phyloP scores from a whole-genome alignment of 2,797 vertebrate genomes.

The Meda fulgida region DNA sequence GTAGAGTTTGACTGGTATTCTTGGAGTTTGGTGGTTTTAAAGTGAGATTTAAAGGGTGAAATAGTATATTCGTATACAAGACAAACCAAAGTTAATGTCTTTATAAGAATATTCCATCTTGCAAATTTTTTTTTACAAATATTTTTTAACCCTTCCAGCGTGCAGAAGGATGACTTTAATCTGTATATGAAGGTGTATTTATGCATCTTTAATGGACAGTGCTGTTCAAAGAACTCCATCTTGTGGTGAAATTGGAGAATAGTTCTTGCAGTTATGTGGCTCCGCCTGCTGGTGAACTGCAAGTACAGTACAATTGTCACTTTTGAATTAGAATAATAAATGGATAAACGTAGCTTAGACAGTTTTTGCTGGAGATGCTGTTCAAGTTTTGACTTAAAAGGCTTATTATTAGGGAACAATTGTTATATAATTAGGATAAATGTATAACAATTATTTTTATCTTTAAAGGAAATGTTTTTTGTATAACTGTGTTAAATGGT shows the following conservation, averaged over 20 bases:
- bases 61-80: neutral
- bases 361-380: neutral
- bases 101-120: neutral
- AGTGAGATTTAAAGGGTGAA: neutral
- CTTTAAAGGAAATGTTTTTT: neutral
- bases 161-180: neutral
- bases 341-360: neutral
- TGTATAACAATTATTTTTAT: neutral
- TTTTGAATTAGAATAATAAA: neutral
- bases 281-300: slow-evolving; percentile 40
- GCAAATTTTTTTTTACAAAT: too few relatives aligned
- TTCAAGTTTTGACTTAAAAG: neutral
- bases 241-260: slow-evolving; percentile 45
- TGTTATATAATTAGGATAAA: neutral
- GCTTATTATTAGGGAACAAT: neutral
- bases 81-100: neutral
- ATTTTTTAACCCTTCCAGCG: neutral
- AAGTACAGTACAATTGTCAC: neutral
- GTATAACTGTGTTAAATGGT: neutral
- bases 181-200: neutral
- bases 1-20: neutral
- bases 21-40: neutral
- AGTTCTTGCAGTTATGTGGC: neutral
- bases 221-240: slow-evolving; percentile 22
- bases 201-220: neutral